Conservation (phyloP, 2,797 vertebrate species). For the Peromyscus aztecus region DNA sequence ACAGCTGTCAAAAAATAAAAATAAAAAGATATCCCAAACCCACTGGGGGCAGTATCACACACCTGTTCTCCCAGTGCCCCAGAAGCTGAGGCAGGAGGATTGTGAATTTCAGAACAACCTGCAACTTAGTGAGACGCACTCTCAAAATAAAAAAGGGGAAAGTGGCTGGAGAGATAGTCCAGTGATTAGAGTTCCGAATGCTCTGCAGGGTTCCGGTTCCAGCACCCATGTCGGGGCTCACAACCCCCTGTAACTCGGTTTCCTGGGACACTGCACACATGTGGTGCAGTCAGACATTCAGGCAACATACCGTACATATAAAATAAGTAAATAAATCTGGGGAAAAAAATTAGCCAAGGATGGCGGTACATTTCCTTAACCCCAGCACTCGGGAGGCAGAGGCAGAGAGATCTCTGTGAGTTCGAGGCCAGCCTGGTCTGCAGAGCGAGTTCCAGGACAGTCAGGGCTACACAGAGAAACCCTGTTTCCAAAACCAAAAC, state of each 20-base stretch:
- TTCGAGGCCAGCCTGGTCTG: not conserved
- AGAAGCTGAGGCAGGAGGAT: not conserved
- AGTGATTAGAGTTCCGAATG: not conserved
- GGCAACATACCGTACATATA: not conserved
- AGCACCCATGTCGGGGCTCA: not conserved
- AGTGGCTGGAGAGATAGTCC: not conserved
- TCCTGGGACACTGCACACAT: not conserved
- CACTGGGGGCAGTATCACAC: not conserved
- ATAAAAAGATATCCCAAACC: not conserved
- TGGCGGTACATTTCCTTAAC: not conserved
- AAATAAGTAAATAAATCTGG: not conserved
- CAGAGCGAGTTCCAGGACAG: not conserved
- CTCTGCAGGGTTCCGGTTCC: not conserved
- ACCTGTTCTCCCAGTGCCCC: not conserved
- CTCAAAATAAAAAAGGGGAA: not conserved
- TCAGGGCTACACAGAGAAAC: not conserved
- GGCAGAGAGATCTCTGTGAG: not conserved
- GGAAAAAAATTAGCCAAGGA: not conserved
- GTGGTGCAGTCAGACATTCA: not conserved
- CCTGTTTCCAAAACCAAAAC: not conserved
- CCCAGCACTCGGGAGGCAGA: not conserved
- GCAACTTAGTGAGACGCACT: not conserved
- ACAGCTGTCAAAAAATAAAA: not conserved
- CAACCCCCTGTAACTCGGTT: not conserved
- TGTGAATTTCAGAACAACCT: not conserved